A percentile compares a stretch with the other conserved stretches of the same genome.
Conservation (phyloP, 1,140 invertebrate species). For the Nixonia krombeini region DNA sequence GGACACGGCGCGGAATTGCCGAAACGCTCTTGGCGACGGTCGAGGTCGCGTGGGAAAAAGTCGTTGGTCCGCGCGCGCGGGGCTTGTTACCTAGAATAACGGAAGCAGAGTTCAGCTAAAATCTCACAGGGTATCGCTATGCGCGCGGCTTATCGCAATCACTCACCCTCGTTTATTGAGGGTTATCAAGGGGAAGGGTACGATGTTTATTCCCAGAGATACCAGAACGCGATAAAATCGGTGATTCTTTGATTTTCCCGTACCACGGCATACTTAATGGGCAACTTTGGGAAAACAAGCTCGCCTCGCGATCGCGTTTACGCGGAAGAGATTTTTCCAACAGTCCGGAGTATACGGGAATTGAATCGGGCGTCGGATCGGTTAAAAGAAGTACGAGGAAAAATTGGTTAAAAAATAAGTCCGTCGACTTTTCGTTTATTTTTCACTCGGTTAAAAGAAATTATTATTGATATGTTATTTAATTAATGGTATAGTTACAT, state of each 20-base stretch:
- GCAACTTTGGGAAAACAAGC: neutral
- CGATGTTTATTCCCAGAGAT: slow-evolving; percentile 58
- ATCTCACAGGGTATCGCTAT: slow-evolving; percentile 54
- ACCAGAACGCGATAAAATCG: slow-evolving; percentile 54
- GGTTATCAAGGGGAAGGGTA: slow-evolving; percentile 60
- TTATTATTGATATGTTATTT: too few relatives aligned
- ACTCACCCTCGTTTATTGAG: slow-evolving; percentile 59
- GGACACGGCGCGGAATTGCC: neutral
- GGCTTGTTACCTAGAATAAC: slow-evolving; percentile 39
- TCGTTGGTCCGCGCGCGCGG: slow-evolving; percentile 15
- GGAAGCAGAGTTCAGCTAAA: slow-evolving; percentile 46
- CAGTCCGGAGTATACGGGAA: too few relatives aligned
- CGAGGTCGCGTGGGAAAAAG: slow-evolving; percentile 14
- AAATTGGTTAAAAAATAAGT: too few relatives aligned
- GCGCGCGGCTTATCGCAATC: slow-evolving; percentile 53
- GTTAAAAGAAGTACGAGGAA: too few relatives aligned
- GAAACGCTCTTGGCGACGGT: slow-evolving; percentile 3
- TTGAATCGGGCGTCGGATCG: too few relatives aligned
- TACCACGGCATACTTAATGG: slow-evolving; percentile 28
- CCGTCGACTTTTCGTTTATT: too few relatives aligned
- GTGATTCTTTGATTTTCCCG: slow-evolving; percentile 56
- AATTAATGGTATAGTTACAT: too few relatives aligned
- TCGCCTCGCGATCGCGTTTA: neutral
- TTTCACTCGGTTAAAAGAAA: too few relatives aligned
- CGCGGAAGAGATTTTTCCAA: too few relatives aligned